A percentile compares a stretch with the other conserved stretches of the same genome.
Evolutionary conservation across 2,797 vertebrate genomes (phyloP).

Genomic region (Apodemus agrarius): DNA sequence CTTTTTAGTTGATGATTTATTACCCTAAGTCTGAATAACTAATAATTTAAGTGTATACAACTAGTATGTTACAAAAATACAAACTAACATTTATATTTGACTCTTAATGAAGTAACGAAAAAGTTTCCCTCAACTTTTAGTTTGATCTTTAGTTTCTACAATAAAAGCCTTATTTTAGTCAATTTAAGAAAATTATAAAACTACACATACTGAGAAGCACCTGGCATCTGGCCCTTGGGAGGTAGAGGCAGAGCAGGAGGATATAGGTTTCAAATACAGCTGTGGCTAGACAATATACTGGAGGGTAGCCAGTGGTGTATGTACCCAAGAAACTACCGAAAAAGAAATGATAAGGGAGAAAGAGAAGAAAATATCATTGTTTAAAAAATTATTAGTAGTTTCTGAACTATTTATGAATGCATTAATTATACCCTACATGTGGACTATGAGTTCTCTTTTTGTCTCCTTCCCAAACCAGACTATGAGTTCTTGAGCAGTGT

Average conservation of each 20-base stretch:
- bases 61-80: neutral
- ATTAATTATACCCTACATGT: neutral
- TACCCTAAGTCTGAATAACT: neutral
- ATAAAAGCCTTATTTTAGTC: neutral
- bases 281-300: too few relatives aligned
- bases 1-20: neutral
- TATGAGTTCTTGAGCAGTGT: neutral
- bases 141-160: neutral
- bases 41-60: neutral
- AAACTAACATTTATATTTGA: conserved; percentile 21
- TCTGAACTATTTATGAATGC: neutral
- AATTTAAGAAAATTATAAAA: conserved; percentile 7
- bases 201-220: neutral
- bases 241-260: too few relatives aligned
- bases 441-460: neutral
- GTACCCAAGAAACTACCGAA: neutral
- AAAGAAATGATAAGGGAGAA: neutral
- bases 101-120: neutral
- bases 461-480: neutral
- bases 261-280: neutral
- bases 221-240: neutral
- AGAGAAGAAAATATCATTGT: neutral
- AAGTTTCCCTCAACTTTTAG: neutral
- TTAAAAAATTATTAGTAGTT: conserved; percentile 8
- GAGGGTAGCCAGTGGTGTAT: neutral